A percentile compares a stretch with the other conserved stretches of the same genome.
Conservation (phyloP, 2,888 invertebrate species). For the Drosophila dives region DNA sequence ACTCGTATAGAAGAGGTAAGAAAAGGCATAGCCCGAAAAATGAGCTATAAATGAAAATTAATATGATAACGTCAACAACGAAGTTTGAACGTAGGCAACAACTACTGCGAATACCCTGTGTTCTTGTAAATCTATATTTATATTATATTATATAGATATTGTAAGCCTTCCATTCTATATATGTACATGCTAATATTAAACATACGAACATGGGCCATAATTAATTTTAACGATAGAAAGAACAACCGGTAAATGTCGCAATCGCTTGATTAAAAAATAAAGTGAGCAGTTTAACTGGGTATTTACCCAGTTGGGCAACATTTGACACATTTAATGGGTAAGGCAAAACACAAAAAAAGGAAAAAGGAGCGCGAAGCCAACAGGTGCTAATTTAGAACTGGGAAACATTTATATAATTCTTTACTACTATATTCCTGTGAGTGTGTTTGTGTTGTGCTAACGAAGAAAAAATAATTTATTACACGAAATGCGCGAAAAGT, state of each 20-base stretch:
- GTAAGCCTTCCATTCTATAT: no score
- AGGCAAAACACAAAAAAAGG: constrained; percentile 16
- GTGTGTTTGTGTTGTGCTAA: constrained; percentile 48
- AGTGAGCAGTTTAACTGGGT: constrained; percentile 10
- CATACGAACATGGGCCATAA: neutral
- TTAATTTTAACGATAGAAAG: neutral
- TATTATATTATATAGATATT: no score
- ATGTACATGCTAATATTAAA: neutral
- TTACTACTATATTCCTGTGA: constrained; percentile 27
- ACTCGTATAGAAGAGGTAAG: neutral
- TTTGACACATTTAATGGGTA: constrained; percentile 24
- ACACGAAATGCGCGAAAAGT: constrained; percentile 68
- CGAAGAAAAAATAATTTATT: constrained; percentile 65
- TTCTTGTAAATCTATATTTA: no score
- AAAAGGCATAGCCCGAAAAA: constrained; percentile 33
- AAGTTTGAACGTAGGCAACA: constrained; percentile 28
- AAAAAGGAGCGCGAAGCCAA: constrained; percentile 59
- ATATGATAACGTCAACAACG: constrained; percentile 32
- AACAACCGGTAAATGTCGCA: neutral
- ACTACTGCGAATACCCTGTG: constrained; percentile 24
- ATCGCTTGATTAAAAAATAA: neutral
- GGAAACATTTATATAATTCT: constrained; percentile 16
- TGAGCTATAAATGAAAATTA: constrained; percentile 41
- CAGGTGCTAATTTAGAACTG: constrained; percentile 72
- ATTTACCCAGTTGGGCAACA: constrained; percentile 18